These are phyloP conservation scores for Taeniopygia guttata DNA, from an alignment of 2,797 vertebrate species.

Conservation along the genomic window DNA sequence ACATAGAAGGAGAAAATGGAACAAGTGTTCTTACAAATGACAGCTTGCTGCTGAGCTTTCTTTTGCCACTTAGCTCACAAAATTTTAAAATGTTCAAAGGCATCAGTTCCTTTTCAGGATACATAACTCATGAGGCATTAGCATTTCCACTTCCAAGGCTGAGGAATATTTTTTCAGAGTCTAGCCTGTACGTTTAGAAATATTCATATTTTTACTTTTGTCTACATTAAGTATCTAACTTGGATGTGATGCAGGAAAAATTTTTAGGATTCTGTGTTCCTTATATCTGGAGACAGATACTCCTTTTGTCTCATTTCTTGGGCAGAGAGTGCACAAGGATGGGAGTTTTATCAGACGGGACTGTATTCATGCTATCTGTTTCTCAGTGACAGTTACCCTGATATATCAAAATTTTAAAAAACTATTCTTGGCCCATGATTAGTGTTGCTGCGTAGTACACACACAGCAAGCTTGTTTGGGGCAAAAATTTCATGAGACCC, in stretches of 20 bases:
- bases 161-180: neutral
- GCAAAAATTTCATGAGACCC: neutral
- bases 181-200: neutral
- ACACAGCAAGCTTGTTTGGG: neutral
- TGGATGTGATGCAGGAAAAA: rapidly evolving
- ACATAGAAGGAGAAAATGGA: neutral
- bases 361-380: neutral
- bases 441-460: neutral
- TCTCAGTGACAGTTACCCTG: neutral
- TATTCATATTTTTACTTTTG: neutral
- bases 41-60: neutral
- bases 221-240: neutral
- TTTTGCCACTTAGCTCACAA: neutral
- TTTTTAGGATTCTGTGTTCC: neutral
- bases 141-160: neutral
- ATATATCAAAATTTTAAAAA: neutral
- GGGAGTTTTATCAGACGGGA: neutral
- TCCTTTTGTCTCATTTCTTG: neutral
- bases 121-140: neutral
- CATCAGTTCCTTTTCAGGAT: neutral
- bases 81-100: neutral
- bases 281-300: neutral
- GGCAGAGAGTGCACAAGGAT: neutral
- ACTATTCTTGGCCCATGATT: neutral
- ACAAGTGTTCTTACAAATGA: neutral